These are phyloP conservation scores for Choreutis nemorana DNA, from an alignment of 2,888 invertebrate species.

Conservation along the genomic window DNA sequence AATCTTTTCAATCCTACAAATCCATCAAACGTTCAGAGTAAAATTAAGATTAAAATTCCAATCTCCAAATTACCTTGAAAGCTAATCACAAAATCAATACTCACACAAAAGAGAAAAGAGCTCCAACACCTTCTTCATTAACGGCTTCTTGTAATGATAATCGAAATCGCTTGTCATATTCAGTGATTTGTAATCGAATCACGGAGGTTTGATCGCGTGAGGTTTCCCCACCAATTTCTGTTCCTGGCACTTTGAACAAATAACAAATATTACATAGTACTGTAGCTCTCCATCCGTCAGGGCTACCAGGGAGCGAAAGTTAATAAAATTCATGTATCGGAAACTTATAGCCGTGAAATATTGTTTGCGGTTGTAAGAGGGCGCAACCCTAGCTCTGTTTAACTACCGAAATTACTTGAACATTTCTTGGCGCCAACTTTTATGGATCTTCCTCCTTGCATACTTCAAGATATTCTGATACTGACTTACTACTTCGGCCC, in stretches of 20 bases:
- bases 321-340: slow-evolving; percentile 68
- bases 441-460: no score
- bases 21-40: no score
- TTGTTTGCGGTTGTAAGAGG: slow-evolving; percentile 36
- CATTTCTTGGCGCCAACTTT: no score
- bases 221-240: slow-evolving; percentile 36
- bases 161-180: slow-evolving; percentile 21
- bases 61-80: no score
- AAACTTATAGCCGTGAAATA: slow-evolving; percentile 62
- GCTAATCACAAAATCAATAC: no score
- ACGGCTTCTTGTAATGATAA: no score
- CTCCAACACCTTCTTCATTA: no score
- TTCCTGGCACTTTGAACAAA: slow-evolving; percentile 49
- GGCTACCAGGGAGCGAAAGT: slow-evolving; percentile 38
- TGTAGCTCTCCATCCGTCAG: slow-evolving; percentile 48
- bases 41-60: no score
- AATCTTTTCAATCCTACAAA: no score
- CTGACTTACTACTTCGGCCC: no score
- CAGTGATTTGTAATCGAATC: slow-evolving; percentile 28
- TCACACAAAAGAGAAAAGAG: no score
- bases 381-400: slow-evolving; percentile 42
- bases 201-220: slow-evolving; percentile 19
- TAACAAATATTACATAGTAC: slow-evolving; percentile 64
- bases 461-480: no score
- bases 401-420: slow-evolving; percentile 22